Base-by-base conservation (phyloP, 2,797 vertebrate genomes). In the Phoebastria nigripes region DNA sequence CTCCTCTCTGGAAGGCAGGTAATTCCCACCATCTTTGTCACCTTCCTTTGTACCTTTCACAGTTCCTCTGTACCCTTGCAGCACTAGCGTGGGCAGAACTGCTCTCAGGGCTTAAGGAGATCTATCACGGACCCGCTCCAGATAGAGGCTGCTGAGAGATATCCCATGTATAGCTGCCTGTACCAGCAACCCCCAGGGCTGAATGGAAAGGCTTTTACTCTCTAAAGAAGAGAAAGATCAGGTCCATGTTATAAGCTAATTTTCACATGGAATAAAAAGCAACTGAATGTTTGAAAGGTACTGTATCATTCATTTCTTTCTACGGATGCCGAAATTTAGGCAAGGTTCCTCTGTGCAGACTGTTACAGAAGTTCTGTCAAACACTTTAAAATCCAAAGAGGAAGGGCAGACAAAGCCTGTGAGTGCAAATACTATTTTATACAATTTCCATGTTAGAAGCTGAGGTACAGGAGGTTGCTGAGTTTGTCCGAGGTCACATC, bases 111-210 rank as follows among this genome's bases (percentile, higher is more conserved):
- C 52, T 69, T 74, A 66, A 73, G 19, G 15, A 52, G 22, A 19
- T 52, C 18, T 62, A 5, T 54, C 37, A 58, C 0, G 1, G 39
- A 51, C 29, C 8, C 1, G 1, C 20, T 80, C 21, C 54, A 37
- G 31, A 19, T 1, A 54, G 6, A 24, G 12, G 6, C 26, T 78
- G 41, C 51, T 56, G 42, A 47, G 46, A 71, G 2, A 6, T 54
- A 55, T 46, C 19, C n/a, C 10, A 18, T 5, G 6, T 37, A 15
- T 1, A 49, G 8, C 25, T 76, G 33, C 6, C 35, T 74, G 14
- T 49, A 62, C 22, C 46, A 59, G 25, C 19, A 77, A 8, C 24
- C 22, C 14, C 12, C 0, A 42, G 0, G 29, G 26, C 7, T 51
- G 59, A 82, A 47, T 21, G 15, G 42, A 82, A 82, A 89, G 20